Evolutionary conservation across 1,140 invertebrate genomes (phyloP), one percentile per base, ranked within the genome.

Genomic region (Drosophila tani): DNA sequence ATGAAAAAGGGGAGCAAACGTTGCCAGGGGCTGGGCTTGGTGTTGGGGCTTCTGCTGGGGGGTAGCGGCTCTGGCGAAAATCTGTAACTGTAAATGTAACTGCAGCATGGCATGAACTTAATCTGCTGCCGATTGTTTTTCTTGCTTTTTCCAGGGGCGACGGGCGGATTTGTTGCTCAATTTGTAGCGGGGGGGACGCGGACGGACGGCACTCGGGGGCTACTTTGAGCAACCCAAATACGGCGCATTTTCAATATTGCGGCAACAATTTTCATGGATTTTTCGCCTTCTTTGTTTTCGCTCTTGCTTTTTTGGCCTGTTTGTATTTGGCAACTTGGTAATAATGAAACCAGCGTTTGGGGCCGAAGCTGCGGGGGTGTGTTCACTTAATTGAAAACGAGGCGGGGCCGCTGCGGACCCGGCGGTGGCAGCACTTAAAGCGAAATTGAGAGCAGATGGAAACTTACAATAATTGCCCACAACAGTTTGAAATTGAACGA

Each of bases 101-200:
- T 87, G 84, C 84, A 88, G 88, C 85, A 90, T 88, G 85, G 84
- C 78, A 88, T 85, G 84, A 88, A 88, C 84, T 88, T 88, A 88
- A 88, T 88, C 84, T 88, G 81, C 78, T 88, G 84, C 68, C 84
- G 84, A 87, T 84, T 78, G 85, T 87, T 77, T 73, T 78, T 73
- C 58, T 55, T 74, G 29, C 68, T 40, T 64, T 60, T 58, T 66
- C 35, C 49, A 45, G 47, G 47, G 73, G 41, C 17, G 14, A 11
- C 19, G 56, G 38, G 64, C 40, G 68, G 55, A 62, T 79, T 83
- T 86, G 83, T 87, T 80, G 84, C 84, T 88, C 84, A 83, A 88
- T 88, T 87, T 87, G 69, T 86, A 76, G 40, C 17, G 12, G 53
- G 46, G 14, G 6, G 1, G 5, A 6, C 27, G 27, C 27, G 27